Evolutionary conservation across 2,888 invertebrate genomes (phyloP).

Genomic region (Lepas anatifera): DNA sequence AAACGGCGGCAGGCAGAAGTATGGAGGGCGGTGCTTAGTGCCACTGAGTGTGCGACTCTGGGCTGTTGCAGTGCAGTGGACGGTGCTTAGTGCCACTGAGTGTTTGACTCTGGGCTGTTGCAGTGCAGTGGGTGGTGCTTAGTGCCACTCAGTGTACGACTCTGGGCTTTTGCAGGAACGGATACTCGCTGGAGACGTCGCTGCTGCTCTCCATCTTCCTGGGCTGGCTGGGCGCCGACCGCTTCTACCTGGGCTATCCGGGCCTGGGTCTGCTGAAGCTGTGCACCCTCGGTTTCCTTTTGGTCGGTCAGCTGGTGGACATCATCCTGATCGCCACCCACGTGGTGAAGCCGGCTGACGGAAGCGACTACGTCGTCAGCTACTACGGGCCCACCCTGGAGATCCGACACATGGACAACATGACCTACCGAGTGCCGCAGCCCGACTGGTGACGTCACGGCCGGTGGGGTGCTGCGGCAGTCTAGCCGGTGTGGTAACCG

Average conservation of each 20-base stretch:
- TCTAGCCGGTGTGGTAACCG: too few species aligned
- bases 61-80: too few species aligned
- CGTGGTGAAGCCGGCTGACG: constrained; percentile 87
- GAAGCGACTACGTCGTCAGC: constrained; percentile 83
- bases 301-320: constrained; percentile 81
- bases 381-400: constrained; percentile 81
- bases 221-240: constrained; percentile 94
- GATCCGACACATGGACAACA: constrained; percentile 68
- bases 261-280: constrained; percentile 89
- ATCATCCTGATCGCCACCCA: constrained; percentile 91
- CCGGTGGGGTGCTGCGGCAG: too few species aligned
- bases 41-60: too few species aligned
- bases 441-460: constrained; percentile 70
- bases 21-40: too few species aligned
- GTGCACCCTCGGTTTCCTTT: constrained; percentile 92
- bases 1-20: too few species aligned
- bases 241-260: constrained; percentile 97
- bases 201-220: constrained; percentile 87
- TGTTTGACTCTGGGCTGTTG: too few species aligned
- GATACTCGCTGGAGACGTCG: constrained; percentile 83
- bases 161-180: constrained; percentile 64
- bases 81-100: too few species aligned
- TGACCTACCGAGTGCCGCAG: constrained; percentile 66
- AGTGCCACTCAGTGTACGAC: too few species aligned
- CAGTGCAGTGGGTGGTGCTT: too few species aligned